Evolutionary conservation across 2,888 invertebrate genomes (phyloP).

Genomic region (Caenorhabditis imperialis): DNA sequence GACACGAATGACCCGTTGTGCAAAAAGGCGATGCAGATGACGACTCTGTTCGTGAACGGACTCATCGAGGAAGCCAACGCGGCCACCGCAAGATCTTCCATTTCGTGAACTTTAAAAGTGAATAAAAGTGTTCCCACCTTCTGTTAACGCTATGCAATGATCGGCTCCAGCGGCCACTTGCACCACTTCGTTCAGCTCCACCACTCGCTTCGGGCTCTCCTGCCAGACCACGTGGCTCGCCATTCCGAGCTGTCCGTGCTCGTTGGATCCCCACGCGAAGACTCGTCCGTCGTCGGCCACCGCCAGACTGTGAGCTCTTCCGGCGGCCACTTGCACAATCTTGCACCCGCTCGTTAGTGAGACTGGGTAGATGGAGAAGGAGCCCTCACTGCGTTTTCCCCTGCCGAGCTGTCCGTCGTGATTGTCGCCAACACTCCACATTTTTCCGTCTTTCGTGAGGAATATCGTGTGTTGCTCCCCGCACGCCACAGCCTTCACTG

Average conservation of each 20-base stretch:
- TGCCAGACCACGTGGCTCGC: constrained; percentile 29
- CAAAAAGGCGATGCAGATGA: constrained; percentile 15
- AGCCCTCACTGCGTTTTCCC: constrained; percentile 57
- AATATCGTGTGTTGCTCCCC: constrained; percentile 72
- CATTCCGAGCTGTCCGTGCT: constrained; percentile 87
- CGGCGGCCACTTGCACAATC: constrained; percentile 64
- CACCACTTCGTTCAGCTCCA: constrained; percentile 82
- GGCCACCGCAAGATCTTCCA: neutral
- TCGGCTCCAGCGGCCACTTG: constrained; percentile 90
- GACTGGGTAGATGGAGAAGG: constrained; percentile 71
- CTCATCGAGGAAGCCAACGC: constrained; percentile 9
- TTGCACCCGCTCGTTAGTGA: constrained; percentile 46
- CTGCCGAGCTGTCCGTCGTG: constrained; percentile 60
- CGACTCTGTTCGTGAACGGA: neutral
- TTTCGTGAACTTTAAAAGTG: too few relatives aligned
- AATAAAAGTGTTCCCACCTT: constrained; percentile 85
- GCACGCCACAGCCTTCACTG: constrained; percentile 61
- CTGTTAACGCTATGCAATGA: constrained; percentile 89
- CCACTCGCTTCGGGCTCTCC: constrained; percentile 61
- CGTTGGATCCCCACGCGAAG: constrained; percentile 93
- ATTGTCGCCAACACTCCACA: constrained; percentile 72
- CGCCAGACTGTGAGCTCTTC: constrained; percentile 67
- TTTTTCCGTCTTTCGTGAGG: constrained; percentile 67
- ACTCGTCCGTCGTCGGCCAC: constrained; percentile 81
- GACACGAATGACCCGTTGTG: constrained; percentile 5